Base-by-base conservation (phyloP, 2,888 invertebrate genomes). In the Mamestra brassicae region DNA sequence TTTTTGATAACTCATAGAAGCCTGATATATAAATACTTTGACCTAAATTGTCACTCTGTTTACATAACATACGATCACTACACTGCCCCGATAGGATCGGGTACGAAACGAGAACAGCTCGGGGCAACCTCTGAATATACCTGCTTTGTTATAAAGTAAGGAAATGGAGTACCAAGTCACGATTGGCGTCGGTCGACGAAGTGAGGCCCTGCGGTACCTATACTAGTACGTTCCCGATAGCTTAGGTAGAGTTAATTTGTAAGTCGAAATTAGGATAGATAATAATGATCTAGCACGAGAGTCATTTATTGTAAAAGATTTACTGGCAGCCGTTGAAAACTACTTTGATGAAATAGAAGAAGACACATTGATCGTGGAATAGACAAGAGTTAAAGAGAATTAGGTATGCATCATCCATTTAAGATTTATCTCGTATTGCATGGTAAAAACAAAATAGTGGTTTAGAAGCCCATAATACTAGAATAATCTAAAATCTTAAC, bases 121-220 rank as follows among this genome's bases (percentile, higher is more conserved):
- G 57, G 26, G 52, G 74, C 74, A 67, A 70, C 55, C 69, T 74
- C 74, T 11, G 38, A 55, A 63, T 82, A 71, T 15, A 74, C 4
- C 26, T 13, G 57, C 38, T 58, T 45, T 77, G 15, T 36, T 81
- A 80, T 61, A 26, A 50, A 45, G 50, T 61, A 71, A 63, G 64
- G 64, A 78, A 78, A 78, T 71, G 60, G 64, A 66, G 42, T 52
- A 58, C 17, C 13, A 34, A 63, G 74, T 83, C 80, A 80, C 83
- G 83, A 78, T 52, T 78, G 47, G n/a, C 47, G 11, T 70, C 36
- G 45, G 15, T 70, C 34, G 50, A 55, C n/a, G 36, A 42, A 77
- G 36, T 45, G 8, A 54, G 50, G 26, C 54, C 52, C 54, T 60
- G 10, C 64, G 17, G 47, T 79, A 11, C 45, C 38, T 38, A 34